phyloP scores from a whole-genome alignment of 2,113 vertebrate species.

The Nematolebias whitei region DNA sequence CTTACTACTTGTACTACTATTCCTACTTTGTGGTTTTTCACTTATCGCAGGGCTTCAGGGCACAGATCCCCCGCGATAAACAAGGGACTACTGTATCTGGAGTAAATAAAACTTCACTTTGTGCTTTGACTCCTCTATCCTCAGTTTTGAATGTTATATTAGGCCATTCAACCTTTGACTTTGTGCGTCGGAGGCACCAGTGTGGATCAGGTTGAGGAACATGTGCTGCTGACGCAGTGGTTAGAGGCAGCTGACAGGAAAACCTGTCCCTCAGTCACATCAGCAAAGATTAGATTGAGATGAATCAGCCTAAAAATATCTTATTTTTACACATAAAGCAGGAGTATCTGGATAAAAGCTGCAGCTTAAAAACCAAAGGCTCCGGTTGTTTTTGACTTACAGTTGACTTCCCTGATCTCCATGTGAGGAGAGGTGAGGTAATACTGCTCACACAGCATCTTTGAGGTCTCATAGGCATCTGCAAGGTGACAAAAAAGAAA shows the following conservation, averaged over 20 bases:
- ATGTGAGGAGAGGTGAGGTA: slow-evolving; percentile 94
- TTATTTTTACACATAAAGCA: not conserved
- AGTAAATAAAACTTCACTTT: not conserved
- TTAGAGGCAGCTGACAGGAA: slow-evolving; percentile 18
- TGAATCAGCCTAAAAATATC: not conserved
- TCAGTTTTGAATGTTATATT: not conserved
- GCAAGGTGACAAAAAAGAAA: slow-evolving; percentile 38
- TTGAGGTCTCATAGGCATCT: slow-evolving; percentile 93
- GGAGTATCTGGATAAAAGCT: not conserved
- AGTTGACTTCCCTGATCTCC: slow-evolving; percentile 88
- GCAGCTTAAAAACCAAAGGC: not conserved
- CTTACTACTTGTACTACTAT: no score
- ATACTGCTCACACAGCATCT: slow-evolving; percentile 97
- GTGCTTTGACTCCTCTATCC: not conserved
- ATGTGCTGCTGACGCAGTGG: slow-evolving; percentile 10
- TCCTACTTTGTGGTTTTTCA: no score
- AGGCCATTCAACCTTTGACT: not conserved
- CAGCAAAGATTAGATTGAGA: slow-evolving; percentile 20
- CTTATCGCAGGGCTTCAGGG: no score
- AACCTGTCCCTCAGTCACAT: slow-evolving; percentile 1
- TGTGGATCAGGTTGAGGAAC: slow-evolving; percentile 1
- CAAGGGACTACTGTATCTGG: no score
- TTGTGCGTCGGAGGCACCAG: not conserved
- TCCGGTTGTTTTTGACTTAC: slow-evolving; percentile 76
- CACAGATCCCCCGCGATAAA: no score